Evolutionary conservation across 92 coral and sea anemone genomes (phyloP).

Genomic region (Bergia sp.): DNA sequence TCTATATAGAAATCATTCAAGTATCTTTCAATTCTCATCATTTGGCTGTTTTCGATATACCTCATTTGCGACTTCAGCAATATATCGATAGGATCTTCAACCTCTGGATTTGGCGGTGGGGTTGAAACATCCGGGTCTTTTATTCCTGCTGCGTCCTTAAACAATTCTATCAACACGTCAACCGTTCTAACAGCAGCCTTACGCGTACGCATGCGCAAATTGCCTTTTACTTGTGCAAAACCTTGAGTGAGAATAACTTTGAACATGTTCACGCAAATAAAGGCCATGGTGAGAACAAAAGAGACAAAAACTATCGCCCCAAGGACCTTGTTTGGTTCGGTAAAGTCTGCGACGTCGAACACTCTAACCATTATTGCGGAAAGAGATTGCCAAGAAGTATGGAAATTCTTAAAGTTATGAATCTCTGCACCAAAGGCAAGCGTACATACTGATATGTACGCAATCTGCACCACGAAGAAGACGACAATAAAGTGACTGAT

Average conservation of each 20-base stretch:
- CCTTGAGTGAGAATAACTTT: constrained; percentile 2
- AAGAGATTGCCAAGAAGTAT: neutral
- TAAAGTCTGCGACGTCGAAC: neutral
- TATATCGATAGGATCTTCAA: constrained; percentile 7
- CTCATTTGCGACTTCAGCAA: neutral
- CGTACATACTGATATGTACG: constrained; percentile 15
- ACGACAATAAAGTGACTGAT: neutral
- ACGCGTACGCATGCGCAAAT: neutral
- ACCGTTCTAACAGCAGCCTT: neutral
- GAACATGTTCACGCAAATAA: constrained; percentile 9
- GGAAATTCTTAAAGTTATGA: constrained; percentile 4
- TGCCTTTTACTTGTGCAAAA: constrained; percentile 11
- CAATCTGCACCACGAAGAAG: neutral
- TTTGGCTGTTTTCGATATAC: constrained; percentile 1
- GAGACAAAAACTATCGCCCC: neutral
- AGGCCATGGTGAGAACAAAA: neutral
- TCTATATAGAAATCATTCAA: constrained; percentile 10
- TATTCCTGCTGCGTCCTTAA: constrained; percentile 12
- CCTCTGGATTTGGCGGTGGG: neutral
- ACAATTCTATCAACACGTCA: neutral
- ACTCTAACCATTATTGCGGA: constrained; percentile 16
- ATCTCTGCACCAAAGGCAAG: constrained; percentile 13
- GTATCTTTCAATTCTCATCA: neutral
- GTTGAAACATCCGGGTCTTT: neutral
- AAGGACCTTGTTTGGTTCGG: constrained; percentile 8